Percentiles rank a stretch among this genome's conserved stretches.
These are phyloP conservation scores for Rhynchopsitta pachyrhyncha DNA, from an alignment of 2,113 vertebrate species.

Conservation along the genomic window DNA sequence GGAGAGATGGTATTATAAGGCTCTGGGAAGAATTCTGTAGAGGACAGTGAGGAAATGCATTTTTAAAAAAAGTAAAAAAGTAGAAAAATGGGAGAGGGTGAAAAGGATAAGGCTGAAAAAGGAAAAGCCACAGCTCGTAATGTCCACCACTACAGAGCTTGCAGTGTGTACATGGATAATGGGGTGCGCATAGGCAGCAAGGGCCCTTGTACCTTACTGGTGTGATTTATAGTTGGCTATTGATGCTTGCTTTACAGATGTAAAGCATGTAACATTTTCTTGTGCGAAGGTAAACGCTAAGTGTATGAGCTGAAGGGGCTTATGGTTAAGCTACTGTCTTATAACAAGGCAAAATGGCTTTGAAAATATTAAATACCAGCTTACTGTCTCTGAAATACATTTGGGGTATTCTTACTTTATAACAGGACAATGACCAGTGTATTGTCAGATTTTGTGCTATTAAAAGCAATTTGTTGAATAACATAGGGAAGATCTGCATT, in stretches of 20 bases:
- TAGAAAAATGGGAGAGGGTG: not conserved
- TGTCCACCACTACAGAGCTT: not conserved
- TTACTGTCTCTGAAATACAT: not conserved
- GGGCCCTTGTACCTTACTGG: not conserved
- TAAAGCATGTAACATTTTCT: accelerated
- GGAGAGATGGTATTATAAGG: not conserved
- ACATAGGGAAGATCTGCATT: not conserved
- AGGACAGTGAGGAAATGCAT: not conserved
- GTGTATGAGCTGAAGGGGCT: not conserved
- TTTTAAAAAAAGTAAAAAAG: not conserved
- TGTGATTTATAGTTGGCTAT: not conserved
- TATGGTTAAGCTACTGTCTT: not conserved
- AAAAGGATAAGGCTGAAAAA: not conserved
- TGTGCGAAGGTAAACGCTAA: not conserved
- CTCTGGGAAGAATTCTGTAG: not conserved
- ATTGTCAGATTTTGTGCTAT: not conserved
- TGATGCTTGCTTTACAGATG: not conserved
- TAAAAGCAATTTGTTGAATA: not conserved
- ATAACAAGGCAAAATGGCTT: not conserved
- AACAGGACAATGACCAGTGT: not conserved
- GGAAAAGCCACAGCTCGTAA: not conserved
- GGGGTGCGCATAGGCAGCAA: not conserved
- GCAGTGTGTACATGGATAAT: accelerated
- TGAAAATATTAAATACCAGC: not conserved
- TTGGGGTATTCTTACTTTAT: not conserved